These are phyloP conservation scores for Euthynnus affinis DNA, from an alignment of 2,797 vertebrate genomes.

Conservation along the genomic window DNA sequence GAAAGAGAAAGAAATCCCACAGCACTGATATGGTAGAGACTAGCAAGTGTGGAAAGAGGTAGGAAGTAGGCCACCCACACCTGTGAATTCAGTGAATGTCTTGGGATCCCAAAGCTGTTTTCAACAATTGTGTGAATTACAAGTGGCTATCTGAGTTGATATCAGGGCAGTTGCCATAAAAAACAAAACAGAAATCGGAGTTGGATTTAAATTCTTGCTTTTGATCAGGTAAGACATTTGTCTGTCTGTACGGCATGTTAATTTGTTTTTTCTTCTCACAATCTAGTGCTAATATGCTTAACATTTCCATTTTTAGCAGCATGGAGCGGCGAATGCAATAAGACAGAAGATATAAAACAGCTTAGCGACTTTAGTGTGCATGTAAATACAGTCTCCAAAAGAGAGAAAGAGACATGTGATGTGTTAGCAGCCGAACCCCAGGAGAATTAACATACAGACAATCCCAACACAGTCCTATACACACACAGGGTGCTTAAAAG, in stretches of 20 bases:
- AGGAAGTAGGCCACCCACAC: conserved; percentile 38
- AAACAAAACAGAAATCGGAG: conserved; percentile 13
- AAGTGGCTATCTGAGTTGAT: not conserved
- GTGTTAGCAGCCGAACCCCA: conserved; percentile 50
- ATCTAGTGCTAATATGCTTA: conserved; percentile 20
- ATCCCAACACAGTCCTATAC: not conserved
- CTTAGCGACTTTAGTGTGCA: not conserved
- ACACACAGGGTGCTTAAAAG: conserved; percentile 14
- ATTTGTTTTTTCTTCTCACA: conserved; percentile 32
- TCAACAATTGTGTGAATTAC: conserved; percentile 6
- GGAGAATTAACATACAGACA: conserved; percentile 40
- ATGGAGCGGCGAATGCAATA: conserved; percentile 14
- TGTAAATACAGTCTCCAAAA: conserved; percentile 16
- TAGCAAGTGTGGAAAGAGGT: conserved; percentile 16
- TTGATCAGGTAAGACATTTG: conserved; percentile 35
- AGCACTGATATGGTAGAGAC: conserved; percentile 28
- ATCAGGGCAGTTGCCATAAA: not conserved
- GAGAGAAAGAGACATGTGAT: conserved; percentile 4
- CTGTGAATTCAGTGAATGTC: conserved; percentile 36
- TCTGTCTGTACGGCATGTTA: conserved; percentile 33
- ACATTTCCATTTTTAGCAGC: conserved; percentile 27
- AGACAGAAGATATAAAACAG: conserved; percentile 9
- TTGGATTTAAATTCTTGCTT: conserved; percentile 23
- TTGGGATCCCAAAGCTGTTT: conserved; percentile 35
- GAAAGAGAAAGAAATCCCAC: conserved; percentile 66